Base-by-base conservation (phyloP, 23 tunicate species). In the Aplidium turbinatum region DNA sequence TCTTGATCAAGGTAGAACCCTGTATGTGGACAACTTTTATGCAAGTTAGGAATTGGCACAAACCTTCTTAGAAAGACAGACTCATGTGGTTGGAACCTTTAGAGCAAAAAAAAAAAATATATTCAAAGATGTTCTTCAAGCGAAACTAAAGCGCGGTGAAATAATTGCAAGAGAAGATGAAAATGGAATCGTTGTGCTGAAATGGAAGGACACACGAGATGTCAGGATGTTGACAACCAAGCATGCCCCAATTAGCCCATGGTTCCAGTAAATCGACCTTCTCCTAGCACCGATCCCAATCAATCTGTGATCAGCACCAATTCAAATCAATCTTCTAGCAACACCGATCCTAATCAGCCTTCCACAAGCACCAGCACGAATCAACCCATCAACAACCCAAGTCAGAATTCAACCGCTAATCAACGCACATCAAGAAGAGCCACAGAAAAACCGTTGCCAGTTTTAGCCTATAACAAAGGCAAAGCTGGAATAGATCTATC, bases 191-290 rank as follows among this genome's bases (percentile, higher is more conserved):
- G 61, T 50, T 48, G 28, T 71, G 32, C 1, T 71, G 77, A 71
- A 71, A 30, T 71, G 77, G 77, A 71, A 28, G 48, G 77, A 71
- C 62, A 71, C 77, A n/a, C 61, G 61, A 19, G 61, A 71, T 30
- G 77, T 50, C 39, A 45, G 77, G 19, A 25, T 71, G 35, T 32
- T 71, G 61, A 1, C 77, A 51, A 71, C 77, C 9, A 71, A 71
- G n/a, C n/a, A n/a, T n/a, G n/a, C n/a, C n/a, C n/a, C n/a, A n/a
- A n/a, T n/a, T n/a, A n/a, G n/a, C n/a, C n/a, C n/a, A n/a, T n/a
- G n/a, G n/a, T n/a, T n/a, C n/a, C n/a, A n/a, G n/a, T n/a, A n/a
- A n/a, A n/a, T n/a, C n/a, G n/a, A n/a, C n/a, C n/a, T n/a, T n/a
- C n/a, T n/a, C n/a, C n/a, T n/a, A n/a, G n/a, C n/a, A n/a, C n/a